Percentiles rank a stretch among this genome's conserved stretches.
Conservation (phyloP, 2,113 vertebrate species). For the Ardeotis arabs region DNA sequence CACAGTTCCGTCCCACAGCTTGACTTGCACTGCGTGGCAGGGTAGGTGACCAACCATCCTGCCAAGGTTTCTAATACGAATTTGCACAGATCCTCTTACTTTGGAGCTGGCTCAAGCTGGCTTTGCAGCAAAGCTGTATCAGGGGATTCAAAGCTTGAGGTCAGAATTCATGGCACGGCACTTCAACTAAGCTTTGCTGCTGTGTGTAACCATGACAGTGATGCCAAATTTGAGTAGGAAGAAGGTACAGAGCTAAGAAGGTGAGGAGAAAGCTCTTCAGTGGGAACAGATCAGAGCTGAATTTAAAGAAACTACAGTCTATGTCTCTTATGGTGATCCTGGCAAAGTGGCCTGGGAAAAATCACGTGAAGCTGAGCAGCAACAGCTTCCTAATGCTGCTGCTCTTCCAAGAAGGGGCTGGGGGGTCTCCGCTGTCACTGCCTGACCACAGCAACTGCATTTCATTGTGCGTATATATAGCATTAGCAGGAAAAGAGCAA, state of each 20-base stretch:
- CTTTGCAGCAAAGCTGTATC: neutral
- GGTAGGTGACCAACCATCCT: neutral
- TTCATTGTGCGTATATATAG: neutral
- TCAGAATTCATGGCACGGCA: neutral
- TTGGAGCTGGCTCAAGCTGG: neutral
- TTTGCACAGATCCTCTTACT: constrained; percentile 15
- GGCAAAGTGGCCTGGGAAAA: neutral
- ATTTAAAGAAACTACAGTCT: neutral
- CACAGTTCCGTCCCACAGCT: neutral
- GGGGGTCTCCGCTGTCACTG: rapidly evolving
- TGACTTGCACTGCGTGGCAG: neutral
- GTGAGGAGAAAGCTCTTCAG: neutral
- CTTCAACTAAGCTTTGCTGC: neutral
- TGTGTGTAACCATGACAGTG: neutral
- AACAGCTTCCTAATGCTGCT: neutral
- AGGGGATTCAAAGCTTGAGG: neutral
- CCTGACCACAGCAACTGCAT: neutral
- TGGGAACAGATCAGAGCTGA: neutral
- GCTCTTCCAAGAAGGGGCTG: neutral
- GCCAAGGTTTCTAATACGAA: neutral
- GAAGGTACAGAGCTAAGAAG: neutral
- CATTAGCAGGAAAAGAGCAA: neutral
- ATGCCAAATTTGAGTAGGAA: neutral
- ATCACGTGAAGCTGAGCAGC: neutral
- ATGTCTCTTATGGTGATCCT: neutral